Evolutionary conservation across 2,797 vertebrate species (phyloP).

Genomic region (Lacerta viridis): DNA sequence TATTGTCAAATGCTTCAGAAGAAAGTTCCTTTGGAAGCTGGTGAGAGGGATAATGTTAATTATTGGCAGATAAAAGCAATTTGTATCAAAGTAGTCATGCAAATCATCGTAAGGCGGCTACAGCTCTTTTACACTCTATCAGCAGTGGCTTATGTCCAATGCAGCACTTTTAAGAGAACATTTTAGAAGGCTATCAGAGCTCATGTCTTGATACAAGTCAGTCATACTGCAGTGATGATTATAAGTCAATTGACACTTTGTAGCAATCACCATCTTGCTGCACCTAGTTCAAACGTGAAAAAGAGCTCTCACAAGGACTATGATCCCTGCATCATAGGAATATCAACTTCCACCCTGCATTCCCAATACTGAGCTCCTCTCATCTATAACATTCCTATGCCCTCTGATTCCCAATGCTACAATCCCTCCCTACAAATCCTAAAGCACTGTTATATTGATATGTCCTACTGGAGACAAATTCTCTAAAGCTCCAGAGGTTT

Average conservation of each 20-base stretch:
- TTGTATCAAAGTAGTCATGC: background rate
- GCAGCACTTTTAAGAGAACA: background rate
- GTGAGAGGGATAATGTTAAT: slow-evolving; percentile 47
- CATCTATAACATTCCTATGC: background rate
- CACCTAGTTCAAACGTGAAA: background rate
- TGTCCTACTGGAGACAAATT: too few species aligned
- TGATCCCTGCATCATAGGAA: background rate
- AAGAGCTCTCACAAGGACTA: too few species aligned
- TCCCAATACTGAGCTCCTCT: background rate
- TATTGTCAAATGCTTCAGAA: slow-evolving; percentile 91
- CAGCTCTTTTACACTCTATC: background rate
- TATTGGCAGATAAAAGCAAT: slow-evolving; percentile 1
- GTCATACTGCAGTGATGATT: background rate
- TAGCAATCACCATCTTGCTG: background rate
- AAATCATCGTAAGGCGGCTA: background rate
- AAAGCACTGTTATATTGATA: background rate
- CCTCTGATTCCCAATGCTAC: background rate
- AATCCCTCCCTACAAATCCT: background rate
- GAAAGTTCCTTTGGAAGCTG: slow-evolving; percentile 94
- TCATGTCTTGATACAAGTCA: background rate
- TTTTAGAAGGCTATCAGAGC: background rate
- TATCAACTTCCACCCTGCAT: background rate
- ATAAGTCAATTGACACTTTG: background rate
- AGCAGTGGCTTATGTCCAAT: background rate
- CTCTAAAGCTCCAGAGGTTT: too few species aligned